Base-by-base conservation (phyloP, 37 sponge, comb jelly and placozoan species). In the Oscarella lobularis region DNA sequence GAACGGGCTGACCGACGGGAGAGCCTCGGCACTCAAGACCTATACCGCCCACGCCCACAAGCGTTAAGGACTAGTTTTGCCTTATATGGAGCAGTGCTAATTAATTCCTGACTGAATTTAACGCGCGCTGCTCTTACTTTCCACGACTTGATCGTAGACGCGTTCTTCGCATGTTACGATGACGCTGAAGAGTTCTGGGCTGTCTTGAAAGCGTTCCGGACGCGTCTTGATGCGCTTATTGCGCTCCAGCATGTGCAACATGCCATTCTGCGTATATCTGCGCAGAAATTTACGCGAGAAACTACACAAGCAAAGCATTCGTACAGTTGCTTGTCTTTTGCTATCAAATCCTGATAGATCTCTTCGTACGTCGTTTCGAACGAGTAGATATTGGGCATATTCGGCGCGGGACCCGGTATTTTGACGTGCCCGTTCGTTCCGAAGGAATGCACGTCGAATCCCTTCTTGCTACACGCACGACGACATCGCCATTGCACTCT, bases 261-360 rank as follows among this genome's bases (percentile, higher is more conserved):
- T 88, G 35, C 99, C 99, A 83, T 97, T 97, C 54, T 90, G 96
- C 66, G 89, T 95, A 76, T 95, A 95, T 38, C 92, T 91, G 68
- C 2, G n/a, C 5, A 9, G 41, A 27, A 38, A 33, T 37, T 35
- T 37, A 1, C 33, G 73, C 30, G 73, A 72, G 35, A 72, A 31
- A 72, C 35, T 2, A 34, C 35, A 2, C 30, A 31, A 72, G 30
- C 36, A 33, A 33, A 72, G 33, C 2, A 2, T 72, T 72, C 35
- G 88, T 91, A 95, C 87, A 83, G 80, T 20, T 83, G 74, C 2
- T 79, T 89, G 75, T 92, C 89, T 66, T 86, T 90, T 65, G 41
- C 72, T 54, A 40, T 72, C 14, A 97, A 81, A 37, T 93, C 94
- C 54, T 87, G 71, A 81, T 86, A 93, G 79, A 94, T 93, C 1